Base-by-base conservation (phyloP, 2,888 invertebrate genomes). In the Nasonia oneida region DNA sequence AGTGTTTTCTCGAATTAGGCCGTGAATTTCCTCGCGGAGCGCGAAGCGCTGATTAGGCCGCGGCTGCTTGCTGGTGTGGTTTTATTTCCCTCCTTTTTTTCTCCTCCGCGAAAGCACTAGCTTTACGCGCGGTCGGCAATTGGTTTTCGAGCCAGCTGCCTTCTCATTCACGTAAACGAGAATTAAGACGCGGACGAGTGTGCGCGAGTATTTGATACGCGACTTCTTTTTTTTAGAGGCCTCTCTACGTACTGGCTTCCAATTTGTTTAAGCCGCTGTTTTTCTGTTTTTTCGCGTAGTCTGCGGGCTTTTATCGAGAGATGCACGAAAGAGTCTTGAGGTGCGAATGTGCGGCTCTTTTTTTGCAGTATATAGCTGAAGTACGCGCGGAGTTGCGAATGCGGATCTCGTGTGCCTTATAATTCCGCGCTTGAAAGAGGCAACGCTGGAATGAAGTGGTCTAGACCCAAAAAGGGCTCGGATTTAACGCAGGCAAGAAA, bases 1-100 rank as follows among this genome's bases (percentile, higher is more conserved):
- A 90, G 90, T 92, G 91, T 92, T 91, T 91, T 92, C 90, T 90
- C 89, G 91, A 92, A 92, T 91, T 91, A 91, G 92, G 91, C 91
- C 91, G 91, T 91, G 92, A 23, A 23, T 23, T 23, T 23, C 23
- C 23, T 23, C 23, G 23, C 88, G 37, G 70, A 57, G 64, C 15
- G 57, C 37, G 37, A 0, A 50, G 42, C 73, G 47, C 80, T 87
- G 84, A 86, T 83, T 85, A 85, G 76, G 74, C 79, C 15, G 76
- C 53, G 18, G 37, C 37, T 47, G 47, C 18, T 29, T 80, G 82
- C 70, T 70, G 78, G 50, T 80, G 37, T 37, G 37, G 37, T 37
- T 37, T 37, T 37, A 37, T 37, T 37, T 37, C 4, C 37, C 4
- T 4, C 4, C 0, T 80, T 77, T 83, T 82, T 47, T 85, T 78